phyloP scores from a whole-genome alignment of 2,113 vertebrate species.

The Neomonachus schauinslandi region DNA sequence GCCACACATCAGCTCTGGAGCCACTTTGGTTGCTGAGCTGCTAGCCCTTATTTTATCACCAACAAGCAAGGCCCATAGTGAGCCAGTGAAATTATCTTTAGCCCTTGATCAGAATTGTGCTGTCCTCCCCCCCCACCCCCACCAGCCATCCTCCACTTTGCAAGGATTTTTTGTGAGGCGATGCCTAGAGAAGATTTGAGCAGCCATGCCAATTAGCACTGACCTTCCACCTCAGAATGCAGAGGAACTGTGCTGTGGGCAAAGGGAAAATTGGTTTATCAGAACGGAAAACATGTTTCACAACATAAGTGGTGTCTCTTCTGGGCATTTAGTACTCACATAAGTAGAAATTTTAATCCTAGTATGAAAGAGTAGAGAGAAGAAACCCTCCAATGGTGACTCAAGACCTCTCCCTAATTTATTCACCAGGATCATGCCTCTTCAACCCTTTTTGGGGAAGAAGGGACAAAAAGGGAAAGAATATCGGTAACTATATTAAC shows the following conservation, averaged over 20 bases:
- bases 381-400: background rate
- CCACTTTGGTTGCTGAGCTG: slow-evolving; percentile 22
- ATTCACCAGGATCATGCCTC: background rate
- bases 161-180: background rate
- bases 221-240: background rate
- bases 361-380: background rate
- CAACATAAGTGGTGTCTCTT: background rate
- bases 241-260: background rate
- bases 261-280: slow-evolving; percentile 5
- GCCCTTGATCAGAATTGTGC: background rate
- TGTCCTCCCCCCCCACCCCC: background rate
- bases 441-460: background rate
- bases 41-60: slow-evolving; percentile 47
- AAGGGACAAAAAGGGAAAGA: background rate
- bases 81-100: slow-evolving; percentile 38
- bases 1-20: slow-evolving; percentile 11
- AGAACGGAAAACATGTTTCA: background rate
- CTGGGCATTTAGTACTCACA: background rate
- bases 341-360: background rate
- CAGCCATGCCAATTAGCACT: slow-evolving; percentile 51
- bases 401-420: background rate
- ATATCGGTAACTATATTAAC: background rate
- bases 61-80: slow-evolving; percentile 32
- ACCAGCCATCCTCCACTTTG: background rate
- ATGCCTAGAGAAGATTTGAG: slow-evolving; percentile 12